Evolutionary conservation across 2,113 vertebrate genomes (phyloP).

Genomic region (Sinocyclocheilus anophthalmus): DNA sequence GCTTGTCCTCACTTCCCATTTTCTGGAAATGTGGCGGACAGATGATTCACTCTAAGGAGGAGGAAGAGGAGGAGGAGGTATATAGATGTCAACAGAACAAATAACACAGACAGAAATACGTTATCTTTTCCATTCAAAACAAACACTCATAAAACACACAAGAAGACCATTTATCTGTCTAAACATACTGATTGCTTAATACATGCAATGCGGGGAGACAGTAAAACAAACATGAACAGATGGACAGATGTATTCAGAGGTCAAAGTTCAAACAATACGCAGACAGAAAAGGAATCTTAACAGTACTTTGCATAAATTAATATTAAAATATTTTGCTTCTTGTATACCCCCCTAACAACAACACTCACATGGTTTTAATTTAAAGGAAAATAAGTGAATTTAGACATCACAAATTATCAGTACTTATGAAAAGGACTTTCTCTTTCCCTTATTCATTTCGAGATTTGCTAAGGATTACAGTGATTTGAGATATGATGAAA

Average conservation of each 20-base stretch:
- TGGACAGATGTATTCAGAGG: background rate
- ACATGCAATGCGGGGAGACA: constrained; percentile 7
- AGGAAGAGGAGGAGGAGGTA: constrained; percentile 30
- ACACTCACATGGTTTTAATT: background rate
- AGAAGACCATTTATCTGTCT: constrained; percentile 18
- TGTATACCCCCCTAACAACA: no score
- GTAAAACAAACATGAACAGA: constrained; percentile 31
- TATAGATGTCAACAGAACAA: constrained; percentile 24
- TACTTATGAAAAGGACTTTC: background rate
- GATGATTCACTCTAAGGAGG: constrained; percentile 56
- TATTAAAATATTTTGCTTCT: background rate
- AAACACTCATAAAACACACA: background rate
- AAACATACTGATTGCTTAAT: constrained; percentile 9
- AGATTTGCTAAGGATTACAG: background rate
- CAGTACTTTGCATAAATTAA: background rate
- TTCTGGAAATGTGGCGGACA: constrained; percentile 50
- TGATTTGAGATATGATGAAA: background rate
- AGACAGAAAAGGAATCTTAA: background rate
- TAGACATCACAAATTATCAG: background rate
- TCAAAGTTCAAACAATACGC: background rate
- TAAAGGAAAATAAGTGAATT: background rate
- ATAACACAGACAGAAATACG: constrained; percentile 10
- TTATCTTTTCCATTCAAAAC: constrained; percentile 31
- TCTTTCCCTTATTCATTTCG: background rate
- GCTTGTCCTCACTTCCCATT: constrained; percentile 49